Conservation (phyloP, 2,113 vertebrate species). For the Rhineura floridana region DNA sequence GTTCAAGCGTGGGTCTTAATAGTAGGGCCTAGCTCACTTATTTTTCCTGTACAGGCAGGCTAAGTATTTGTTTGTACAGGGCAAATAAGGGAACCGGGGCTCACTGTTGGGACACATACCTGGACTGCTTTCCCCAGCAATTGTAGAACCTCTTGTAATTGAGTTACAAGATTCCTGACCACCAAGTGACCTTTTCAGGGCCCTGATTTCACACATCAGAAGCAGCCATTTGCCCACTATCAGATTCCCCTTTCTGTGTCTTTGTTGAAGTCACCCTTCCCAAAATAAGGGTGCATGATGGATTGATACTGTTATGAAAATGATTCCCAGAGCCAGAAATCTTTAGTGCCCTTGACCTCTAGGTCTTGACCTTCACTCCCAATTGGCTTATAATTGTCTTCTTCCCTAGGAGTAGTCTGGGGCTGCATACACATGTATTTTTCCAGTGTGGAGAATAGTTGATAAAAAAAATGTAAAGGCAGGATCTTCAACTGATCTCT, state of each 20-base stretch:
- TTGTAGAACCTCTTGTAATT: too few relatives aligned
- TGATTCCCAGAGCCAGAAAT: background rate
- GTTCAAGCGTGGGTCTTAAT: background rate
- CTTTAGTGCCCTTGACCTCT: background rate
- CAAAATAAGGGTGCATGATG: background rate
- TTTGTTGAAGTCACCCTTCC: background rate
- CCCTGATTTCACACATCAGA: background rate
- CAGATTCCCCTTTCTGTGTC: background rate
- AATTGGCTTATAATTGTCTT: background rate
- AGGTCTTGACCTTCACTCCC: background rate
- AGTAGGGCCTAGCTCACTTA: background rate
- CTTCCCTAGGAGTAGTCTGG: background rate
- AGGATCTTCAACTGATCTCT: conserved; percentile 16
- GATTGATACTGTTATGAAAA: background rate
- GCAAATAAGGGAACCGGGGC: too few relatives aligned
- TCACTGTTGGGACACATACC: too few relatives aligned
- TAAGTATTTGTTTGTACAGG: too few relatives aligned
- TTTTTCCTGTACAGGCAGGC: background rate
- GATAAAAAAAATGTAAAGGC: background rate
- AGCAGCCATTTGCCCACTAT: background rate
- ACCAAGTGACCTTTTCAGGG: background rate
- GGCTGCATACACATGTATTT: background rate
- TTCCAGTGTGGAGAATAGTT: background rate
- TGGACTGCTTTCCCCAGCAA: too few relatives aligned
- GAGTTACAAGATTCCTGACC: too few relatives aligned